Evolutionary conservation across 2,888 invertebrate species (phyloP).

Genomic region (Dolomedes plantarius): DNA sequence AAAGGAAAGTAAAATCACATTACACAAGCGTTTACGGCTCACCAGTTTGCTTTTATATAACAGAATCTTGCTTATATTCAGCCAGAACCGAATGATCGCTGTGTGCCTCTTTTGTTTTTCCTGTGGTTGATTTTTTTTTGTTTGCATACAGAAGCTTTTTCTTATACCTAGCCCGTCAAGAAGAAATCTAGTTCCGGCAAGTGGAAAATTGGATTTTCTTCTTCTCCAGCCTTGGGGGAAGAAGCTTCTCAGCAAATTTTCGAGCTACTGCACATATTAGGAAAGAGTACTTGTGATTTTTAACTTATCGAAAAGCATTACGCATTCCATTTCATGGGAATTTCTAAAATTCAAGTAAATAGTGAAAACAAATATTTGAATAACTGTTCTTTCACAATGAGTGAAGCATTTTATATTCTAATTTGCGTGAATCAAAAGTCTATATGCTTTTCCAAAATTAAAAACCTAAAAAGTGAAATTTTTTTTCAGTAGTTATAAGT

Average conservation of each 20-base stretch:
- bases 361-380: too few relatives aligned
- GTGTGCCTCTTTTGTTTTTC: not conserved
- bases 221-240: not conserved
- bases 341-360: too few relatives aligned
- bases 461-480: too few relatives aligned
- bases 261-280: not conserved
- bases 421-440: too few relatives aligned
- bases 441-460: too few relatives aligned
- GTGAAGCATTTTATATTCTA: too few relatives aligned
- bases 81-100: too few relatives aligned
- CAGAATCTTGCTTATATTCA: not conserved
- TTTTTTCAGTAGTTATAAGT: too few relatives aligned
- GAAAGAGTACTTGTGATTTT: not conserved
- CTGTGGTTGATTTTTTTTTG: not conserved
- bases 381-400: too few relatives aligned
- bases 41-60: not conserved
- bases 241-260: not conserved
- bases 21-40: too few relatives aligned
- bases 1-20: too few relatives aligned
- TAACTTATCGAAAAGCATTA: not conserved
- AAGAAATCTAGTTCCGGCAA: not conserved
- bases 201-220: slow-evolving; percentile 14
- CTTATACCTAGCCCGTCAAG: not conserved
- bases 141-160: not conserved
- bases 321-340: too few relatives aligned